phyloP scores from a whole-genome alignment of 2,797 vertebrate species.

The Poliocrania exsul region DNA sequence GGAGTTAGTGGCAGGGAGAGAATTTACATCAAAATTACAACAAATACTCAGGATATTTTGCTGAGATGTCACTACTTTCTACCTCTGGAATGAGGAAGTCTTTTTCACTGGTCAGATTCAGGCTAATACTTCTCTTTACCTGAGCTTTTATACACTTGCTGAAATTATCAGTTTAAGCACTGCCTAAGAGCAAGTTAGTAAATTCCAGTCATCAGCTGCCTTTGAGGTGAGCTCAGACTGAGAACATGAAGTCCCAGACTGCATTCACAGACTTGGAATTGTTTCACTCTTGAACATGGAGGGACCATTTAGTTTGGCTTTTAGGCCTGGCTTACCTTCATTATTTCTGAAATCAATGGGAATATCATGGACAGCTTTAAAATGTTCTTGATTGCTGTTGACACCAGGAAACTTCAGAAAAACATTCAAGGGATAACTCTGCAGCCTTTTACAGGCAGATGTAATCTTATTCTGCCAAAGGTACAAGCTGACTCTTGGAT shows the following conservation, averaged over 20 bases:
- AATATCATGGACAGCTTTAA: neutral
- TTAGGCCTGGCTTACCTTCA: neutral
- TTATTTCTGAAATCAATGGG: neutral
- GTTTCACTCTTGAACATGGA: neutral
- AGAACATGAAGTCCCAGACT: neutral
- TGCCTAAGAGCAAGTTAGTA: neutral
- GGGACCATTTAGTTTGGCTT: neutral
- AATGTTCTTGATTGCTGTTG: neutral
- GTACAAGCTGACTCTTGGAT: neutral
- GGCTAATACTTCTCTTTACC: neutral
- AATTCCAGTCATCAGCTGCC: neutral
- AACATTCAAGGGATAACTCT: neutral
- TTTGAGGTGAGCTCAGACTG: neutral
- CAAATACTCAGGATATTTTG: neutral
- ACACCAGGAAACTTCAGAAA: neutral
- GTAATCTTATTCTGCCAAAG: neutral
- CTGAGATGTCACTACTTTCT: neutral
- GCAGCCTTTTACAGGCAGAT: neutral
- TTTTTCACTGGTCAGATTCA: neutral
- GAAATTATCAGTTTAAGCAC: neutral
- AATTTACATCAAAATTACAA: no score
- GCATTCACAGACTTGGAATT: neutral
- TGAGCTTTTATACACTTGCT: neutral
- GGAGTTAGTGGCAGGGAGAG: no score
- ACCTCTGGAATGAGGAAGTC: neutral